Evolutionary conservation across 2,797 vertebrate genomes (phyloP).

Genomic region (Sus cebifrons): DNA sequence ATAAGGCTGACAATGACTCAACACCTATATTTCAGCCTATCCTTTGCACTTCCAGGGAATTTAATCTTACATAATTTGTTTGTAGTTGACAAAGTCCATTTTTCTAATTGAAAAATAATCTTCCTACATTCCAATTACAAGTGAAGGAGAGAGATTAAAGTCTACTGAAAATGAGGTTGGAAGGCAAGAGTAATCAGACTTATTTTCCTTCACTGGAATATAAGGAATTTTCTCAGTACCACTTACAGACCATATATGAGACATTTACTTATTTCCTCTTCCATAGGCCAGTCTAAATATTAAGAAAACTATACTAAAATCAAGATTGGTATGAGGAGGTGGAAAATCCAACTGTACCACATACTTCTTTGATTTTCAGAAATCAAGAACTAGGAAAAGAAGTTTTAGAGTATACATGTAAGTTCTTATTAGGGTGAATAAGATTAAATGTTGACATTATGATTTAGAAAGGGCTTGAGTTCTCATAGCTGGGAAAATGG

Average conservation of each 20-base stretch:
- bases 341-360: conserved; percentile 50
- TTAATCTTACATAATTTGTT: conserved; percentile 58
- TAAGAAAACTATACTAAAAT: conserved; percentile 64
- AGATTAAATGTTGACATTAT: conserved; percentile 80
- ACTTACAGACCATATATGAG: background rate
- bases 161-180: conserved; percentile 70
- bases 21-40: background rate
- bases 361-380: conserved; percentile 74
- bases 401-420: conserved; percentile 60
- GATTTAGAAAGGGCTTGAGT: conserved; percentile 77
- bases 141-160: conserved; percentile 15
- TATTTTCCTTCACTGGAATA: conserved; percentile 77
- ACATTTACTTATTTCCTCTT: conserved; percentile 1
- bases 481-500: conserved; percentile 74
- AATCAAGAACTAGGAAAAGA: conserved; percentile 72
- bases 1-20: background rate
- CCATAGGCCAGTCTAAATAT: background rate
- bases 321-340: background rate
- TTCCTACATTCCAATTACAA: background rate
- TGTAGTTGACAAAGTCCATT: background rate
- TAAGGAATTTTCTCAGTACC: conserved; percentile 70
- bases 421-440: conserved; percentile 73
- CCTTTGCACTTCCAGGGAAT: background rate
- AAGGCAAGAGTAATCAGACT: conserved; percentile 74
- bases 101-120: conserved; percentile 35